phyloP scores from a whole-genome alignment of 2,113 vertebrate species.

The Narcine bancroftii region DNA sequence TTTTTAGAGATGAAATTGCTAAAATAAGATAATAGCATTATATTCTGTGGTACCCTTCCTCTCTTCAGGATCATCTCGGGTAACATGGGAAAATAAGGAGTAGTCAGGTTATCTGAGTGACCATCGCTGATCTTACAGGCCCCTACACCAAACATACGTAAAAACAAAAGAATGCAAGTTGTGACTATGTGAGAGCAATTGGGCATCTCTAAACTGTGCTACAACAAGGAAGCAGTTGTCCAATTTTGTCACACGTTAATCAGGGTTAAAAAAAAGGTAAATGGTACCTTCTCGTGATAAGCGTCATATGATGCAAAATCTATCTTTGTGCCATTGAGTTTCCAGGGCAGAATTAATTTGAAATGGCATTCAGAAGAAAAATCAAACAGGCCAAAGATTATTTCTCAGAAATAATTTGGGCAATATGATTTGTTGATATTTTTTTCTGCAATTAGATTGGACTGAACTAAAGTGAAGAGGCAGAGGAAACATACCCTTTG shows the following conservation, averaged over 20 bases:
- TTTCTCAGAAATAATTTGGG: background rate
- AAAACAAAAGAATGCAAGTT: background rate
- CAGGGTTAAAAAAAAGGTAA: background rate
- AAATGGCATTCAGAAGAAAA: background rate
- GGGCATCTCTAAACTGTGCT: background rate
- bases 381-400: background rate
- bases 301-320: background rate
- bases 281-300: background rate
- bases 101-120: background rate
- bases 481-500: background rate
- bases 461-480: background rate
- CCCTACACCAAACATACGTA: too few relatives aligned
- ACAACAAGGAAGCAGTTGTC: background rate
- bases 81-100: background rate
- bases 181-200: background rate
- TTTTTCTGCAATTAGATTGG: background rate
- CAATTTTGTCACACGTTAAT: background rate
- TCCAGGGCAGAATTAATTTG: background rate
- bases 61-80: background rate
- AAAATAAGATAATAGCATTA: background rate
- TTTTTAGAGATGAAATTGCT: too few relatives aligned
- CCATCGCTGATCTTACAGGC: background rate
- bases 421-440: background rate
- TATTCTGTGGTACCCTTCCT: background rate
- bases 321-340: background rate